Percentiles rank a stretch among this genome's conserved stretches.
These are phyloP conservation scores for Pteronura brasiliensis DNA, from an alignment of 2,113 vertebrate species.

Conservation along the genomic window DNA sequence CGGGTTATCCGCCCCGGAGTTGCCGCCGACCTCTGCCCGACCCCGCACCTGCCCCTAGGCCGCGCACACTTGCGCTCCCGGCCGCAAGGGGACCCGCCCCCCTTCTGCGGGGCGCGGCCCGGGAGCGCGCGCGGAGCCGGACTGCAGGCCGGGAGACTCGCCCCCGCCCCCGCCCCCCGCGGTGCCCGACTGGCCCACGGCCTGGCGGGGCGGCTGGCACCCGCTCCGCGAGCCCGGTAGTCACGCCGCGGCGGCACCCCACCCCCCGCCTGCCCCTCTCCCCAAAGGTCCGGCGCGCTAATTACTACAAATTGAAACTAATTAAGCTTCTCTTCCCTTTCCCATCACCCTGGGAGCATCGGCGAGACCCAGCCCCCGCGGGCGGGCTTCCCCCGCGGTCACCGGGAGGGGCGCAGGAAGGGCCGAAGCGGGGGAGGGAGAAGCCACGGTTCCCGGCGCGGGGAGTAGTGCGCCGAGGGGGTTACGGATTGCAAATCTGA, in stretches of 20 bases:
- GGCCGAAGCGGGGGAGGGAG: background rate
- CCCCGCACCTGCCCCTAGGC: background rate
- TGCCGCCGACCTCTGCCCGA: background rate
- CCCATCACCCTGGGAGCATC: constrained; percentile 72
- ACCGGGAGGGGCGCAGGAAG: constrained; percentile 45
- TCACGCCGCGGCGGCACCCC: background rate
- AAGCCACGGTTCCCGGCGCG: background rate
- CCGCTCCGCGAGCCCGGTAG: background rate
- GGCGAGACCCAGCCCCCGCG: constrained; percentile 65
- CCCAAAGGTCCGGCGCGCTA: constrained; percentile 75
- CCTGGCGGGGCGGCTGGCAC: background rate
- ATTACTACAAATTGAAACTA: constrained; percentile 80
- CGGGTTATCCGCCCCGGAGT: background rate
- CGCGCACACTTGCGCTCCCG: background rate
- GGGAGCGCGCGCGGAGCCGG: background rate
- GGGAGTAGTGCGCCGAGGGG: background rate
- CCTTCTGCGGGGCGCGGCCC: background rate
- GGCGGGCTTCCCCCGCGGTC: constrained; percentile 57
- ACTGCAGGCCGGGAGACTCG: background rate
- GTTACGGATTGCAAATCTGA: background rate
- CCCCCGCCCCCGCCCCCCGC: background rate
- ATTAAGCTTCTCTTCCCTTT: constrained; percentile 79
- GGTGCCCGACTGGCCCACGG: background rate
- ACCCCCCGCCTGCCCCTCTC: constrained; percentile 56
- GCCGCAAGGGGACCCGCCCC: background rate